Conservation (phyloP, 2,113 vertebrate species). For the Nematolebias whitei region DNA sequence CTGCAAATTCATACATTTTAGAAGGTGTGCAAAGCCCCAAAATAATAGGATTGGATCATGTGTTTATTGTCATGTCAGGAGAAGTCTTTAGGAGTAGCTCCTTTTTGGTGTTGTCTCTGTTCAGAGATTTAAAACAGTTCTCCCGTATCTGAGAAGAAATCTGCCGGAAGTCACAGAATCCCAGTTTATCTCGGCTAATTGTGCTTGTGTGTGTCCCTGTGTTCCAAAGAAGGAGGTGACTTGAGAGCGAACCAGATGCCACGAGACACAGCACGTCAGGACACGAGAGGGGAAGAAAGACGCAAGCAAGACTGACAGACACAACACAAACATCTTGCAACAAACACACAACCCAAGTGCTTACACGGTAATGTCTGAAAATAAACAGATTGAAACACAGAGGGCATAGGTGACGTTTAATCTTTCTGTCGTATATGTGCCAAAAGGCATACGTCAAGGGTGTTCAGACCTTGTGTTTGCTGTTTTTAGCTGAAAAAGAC, state of each 20-base stretch:
- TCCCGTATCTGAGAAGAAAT: conserved; percentile 71
- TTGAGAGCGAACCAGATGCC: conserved; percentile 75
- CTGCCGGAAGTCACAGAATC: conserved; percentile 76
- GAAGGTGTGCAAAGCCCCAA: conserved; percentile 58
- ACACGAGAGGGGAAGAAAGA: conserved; percentile 54
- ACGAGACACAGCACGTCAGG: conserved; percentile 67
- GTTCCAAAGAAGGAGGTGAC: conserved; percentile 38
- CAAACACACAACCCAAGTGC: conserved; percentile 46
- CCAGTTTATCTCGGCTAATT: conserved; percentile 72
- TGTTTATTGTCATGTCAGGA: conserved; percentile 52
- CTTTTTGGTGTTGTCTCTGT: conserved; percentile 52
- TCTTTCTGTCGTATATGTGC: conserved; percentile 54
- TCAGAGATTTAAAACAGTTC: conserved; percentile 63
- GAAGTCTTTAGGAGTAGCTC: conserved; percentile 34
- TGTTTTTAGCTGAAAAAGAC: conserved; percentile 27
- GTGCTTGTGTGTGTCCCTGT: conserved; percentile 44
- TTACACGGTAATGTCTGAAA: conserved; percentile 20
- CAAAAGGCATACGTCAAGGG: conserved; percentile 56
- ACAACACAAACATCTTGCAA: conserved; percentile 57
- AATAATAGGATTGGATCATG: conserved; percentile 60
- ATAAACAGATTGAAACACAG: conserved; percentile 47
- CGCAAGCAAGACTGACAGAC: conserved; percentile 59
- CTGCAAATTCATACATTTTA: conserved; percentile 40
- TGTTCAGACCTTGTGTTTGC: conserved; percentile 34
- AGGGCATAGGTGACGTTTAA: conserved; percentile 66